Percentiles rank a stretch among this genome's conserved stretches.
These are phyloP conservation scores for Didymodactylos carnosus DNA, from an alignment of 2,888 invertebrate genomes.

Conservation along the genomic window DNA sequence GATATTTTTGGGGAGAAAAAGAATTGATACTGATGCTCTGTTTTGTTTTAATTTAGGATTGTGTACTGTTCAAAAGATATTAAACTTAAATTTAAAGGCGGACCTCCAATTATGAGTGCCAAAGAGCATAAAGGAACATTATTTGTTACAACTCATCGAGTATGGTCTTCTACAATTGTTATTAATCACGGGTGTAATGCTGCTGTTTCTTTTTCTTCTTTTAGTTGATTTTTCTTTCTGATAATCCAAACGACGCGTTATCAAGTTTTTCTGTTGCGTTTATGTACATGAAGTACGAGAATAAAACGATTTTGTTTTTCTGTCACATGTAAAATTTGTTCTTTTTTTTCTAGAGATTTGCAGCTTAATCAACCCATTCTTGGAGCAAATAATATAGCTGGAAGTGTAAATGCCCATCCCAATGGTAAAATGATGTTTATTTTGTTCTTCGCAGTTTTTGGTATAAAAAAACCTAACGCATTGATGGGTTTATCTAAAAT, in stretches of 20 bases:
- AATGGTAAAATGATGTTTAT: too few species aligned
- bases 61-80: not conserved
- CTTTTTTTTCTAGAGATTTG: too few species aligned
- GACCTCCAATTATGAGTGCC: not conserved
- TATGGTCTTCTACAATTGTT: too few species aligned
- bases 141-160: conserved; percentile 74
- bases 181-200: too few species aligned
- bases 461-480: too few species aligned
- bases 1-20: not conserved
- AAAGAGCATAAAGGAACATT: conserved; percentile 67
- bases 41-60: too few species aligned
- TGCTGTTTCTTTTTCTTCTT: too few species aligned
- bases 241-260: conserved; percentile 53
- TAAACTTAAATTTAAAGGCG: not conserved
- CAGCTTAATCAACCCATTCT: conserved; percentile 92
- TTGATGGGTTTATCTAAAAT: too few species aligned
- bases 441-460: too few species aligned
- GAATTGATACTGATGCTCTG: not conserved
- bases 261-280: conserved; percentile 92
- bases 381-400: conserved; percentile 83
- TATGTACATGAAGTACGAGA: conserved; percentile 44
- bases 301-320: too few species aligned
- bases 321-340: too few species aligned
- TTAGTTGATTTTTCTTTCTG: conserved; percentile 68
- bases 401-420: conserved; percentile 52